Conservation (phyloP, 23 tunicate genomes). For the Diplosoma virens region DNA sequence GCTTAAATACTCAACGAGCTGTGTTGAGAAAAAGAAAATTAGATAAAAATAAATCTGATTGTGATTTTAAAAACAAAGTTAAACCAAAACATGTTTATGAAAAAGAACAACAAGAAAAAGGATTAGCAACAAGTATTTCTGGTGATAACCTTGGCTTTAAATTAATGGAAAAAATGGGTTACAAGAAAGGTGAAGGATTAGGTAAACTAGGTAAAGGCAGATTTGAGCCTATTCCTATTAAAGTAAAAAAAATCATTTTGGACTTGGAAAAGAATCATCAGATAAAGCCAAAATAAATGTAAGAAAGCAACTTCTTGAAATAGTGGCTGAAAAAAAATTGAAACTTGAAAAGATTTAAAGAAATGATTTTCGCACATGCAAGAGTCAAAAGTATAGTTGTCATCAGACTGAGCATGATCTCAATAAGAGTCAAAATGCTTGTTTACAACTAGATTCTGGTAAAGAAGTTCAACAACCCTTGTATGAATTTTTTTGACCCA, state of each 20-base stretch:
- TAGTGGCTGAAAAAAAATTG: slow-evolving; percentile 32
- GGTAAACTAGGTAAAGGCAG: slow-evolving; percentile 81
- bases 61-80: slow-evolving; percentile 26
- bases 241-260: slow-evolving; percentile 59
- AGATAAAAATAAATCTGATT: slow-evolving; percentile 36
- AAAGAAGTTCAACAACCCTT: slow-evolving; percentile 37
- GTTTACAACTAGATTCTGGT: slow-evolving; percentile 48
- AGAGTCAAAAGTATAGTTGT: slow-evolving; percentile 48
- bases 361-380: slow-evolving; percentile 68
- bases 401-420: slow-evolving; percentile 64
- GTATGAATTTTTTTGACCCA: slow-evolving; percentile 75
- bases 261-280: slow-evolving; percentile 75
- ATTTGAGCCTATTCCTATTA: slow-evolving; percentile 73
- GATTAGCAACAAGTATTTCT: slow-evolving; percentile 51
- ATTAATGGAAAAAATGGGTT: slow-evolving; percentile 89
- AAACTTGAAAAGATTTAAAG: slow-evolving; percentile 44
- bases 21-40: slow-evolving; percentile 38
- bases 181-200: slow-evolving; percentile 75
- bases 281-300: slow-evolving; percentile 44
- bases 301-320: slow-evolving; percentile 25
- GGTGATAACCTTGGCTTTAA: slow-evolving; percentile 81
- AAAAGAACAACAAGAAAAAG: slow-evolving; percentile 67
- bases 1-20: neutral
- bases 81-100: slow-evolving; percentile 53
- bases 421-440: slow-evolving; percentile 77